phyloP scores from a whole-genome alignment of 2,113 vertebrate species.

The Chlorodrepanis virens region DNA sequence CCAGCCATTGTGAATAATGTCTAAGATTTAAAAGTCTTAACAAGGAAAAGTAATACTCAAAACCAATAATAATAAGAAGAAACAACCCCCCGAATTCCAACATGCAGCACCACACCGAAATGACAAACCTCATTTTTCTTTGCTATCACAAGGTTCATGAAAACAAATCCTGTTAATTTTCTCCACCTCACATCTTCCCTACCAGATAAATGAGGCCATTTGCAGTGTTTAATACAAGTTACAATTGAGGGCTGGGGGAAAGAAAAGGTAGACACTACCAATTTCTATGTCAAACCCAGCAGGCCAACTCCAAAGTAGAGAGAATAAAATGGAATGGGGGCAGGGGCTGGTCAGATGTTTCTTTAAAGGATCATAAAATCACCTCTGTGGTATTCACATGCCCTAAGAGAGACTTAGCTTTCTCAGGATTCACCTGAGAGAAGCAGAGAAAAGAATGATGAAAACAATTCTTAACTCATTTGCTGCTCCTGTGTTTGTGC shows the following conservation, averaged over 20 bases:
- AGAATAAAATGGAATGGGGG: neutral
- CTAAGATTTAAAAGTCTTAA: neutral
- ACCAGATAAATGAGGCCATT: neutral
- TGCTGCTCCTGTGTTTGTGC: no score
- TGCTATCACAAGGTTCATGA: neutral
- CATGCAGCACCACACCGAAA: neutral
- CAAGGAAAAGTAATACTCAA: neutral
- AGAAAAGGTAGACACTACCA: neutral
- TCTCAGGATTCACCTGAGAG: no score
- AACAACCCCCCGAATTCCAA: neutral
- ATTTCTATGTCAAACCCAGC: neutral
- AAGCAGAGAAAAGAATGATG: no score
- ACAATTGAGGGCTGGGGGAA: neutral
- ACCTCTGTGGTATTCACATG: no score
- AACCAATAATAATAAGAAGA: neutral
- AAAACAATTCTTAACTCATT: no score
- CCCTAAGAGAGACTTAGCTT: no score
- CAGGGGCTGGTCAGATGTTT: neutral
- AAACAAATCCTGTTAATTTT: neutral
- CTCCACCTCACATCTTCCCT: neutral
- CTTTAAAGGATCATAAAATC: neutral
- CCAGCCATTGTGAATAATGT: neutral
- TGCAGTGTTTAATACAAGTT: neutral
- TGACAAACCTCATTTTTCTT: neutral
- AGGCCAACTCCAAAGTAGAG: neutral